Percentiles rank a stretch among this genome's conserved stretches.
phyloP scores from a whole-genome alignment of 1,140 invertebrate species.

The Drosophila insularis region DNA sequence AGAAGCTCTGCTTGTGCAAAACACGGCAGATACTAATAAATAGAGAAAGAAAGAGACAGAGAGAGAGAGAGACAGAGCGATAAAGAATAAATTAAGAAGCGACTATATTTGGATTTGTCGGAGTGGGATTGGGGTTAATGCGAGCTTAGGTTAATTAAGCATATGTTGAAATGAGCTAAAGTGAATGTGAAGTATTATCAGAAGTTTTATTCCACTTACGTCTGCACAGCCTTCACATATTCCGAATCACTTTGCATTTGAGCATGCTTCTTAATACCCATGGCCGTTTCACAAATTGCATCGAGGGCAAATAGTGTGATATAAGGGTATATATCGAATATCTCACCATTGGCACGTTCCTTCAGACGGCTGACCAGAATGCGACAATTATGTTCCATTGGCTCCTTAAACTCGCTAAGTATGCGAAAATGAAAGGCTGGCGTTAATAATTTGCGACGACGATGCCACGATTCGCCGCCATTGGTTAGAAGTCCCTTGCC shows the following conservation, averaged over 20 bases:
- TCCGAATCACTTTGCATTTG: slow-evolving; percentile 84
- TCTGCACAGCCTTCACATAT: slow-evolving; percentile 85
- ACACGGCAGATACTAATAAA: slow-evolving; percentile 78
- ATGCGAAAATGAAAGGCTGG: slow-evolving; percentile 96
- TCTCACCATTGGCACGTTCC: slow-evolving; percentile 63
- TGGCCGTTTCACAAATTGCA: slow-evolving; percentile 91
- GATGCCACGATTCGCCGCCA: slow-evolving; percentile 89
- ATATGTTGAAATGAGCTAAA: too few species aligned
- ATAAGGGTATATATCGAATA: slow-evolving; percentile 86
- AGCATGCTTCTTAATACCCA: slow-evolving; percentile 88
- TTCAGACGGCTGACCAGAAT: slow-evolving; percentile 71
- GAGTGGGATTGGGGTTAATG: too few species aligned
- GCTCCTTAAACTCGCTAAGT: slow-evolving; percentile 89
- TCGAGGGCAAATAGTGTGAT: slow-evolving; percentile 90
- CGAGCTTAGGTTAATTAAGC: too few species aligned
- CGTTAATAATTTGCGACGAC: slow-evolving; percentile 91
- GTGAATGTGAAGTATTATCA: too few species aligned
- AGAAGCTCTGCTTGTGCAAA: slow-evolving; percentile 83
- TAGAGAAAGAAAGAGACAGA: neutral
- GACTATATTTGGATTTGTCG: too few species aligned
- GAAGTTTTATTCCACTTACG: slow-evolving; percentile 53
- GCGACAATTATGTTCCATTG: slow-evolving; percentile 84
- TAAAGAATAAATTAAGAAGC: too few species aligned
- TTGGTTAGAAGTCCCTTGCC: slow-evolving; percentile 87
- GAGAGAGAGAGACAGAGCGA: too few species aligned